Percentiles rank a stretch among this genome's conserved stretches.
phyloP scores from a whole-genome alignment of 2,113 vertebrate species.

The Heterocephalus glaber region DNA sequence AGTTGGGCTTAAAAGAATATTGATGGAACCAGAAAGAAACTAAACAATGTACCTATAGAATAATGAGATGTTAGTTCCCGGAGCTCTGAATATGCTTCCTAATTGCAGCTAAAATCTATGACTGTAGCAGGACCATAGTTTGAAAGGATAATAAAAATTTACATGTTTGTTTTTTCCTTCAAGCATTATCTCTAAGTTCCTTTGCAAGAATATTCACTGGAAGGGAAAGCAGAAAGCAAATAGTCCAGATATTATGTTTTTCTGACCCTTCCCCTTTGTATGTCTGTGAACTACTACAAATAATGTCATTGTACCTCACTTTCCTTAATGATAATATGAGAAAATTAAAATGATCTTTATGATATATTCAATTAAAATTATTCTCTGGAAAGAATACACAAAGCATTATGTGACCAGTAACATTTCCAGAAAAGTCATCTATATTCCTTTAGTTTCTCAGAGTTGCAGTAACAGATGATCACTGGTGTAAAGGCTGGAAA shows the following conservation, averaged over 20 bases:
- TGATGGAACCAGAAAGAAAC: not conserved
- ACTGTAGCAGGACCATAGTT: not conserved
- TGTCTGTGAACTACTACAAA: not conserved
- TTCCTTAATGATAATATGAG: not conserved
- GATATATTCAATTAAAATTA: not conserved
- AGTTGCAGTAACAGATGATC: not conserved
- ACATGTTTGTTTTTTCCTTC: not conserved
- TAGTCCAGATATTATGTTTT: not conserved
- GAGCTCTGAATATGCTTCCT: not conserved
- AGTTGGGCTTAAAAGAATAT: not conserved
- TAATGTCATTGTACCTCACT: not conserved
- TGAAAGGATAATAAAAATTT: slow-evolving; percentile 6
- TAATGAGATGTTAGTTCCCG: not conserved
- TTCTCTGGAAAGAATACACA: not conserved
- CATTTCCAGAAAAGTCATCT: not conserved
- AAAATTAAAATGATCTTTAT: not conserved
- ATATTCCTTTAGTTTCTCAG: not conserved
- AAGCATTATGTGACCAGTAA: not conserved
- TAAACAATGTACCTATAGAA: not conserved
- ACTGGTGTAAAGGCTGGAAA: not conserved
- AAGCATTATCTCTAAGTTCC: not conserved
- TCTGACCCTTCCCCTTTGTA: not conserved
- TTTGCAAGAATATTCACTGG: not conserved
- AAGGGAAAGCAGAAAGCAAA: not conserved
- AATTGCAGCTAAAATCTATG: not conserved